Evolutionary conservation across 2,888 invertebrate genomes (phyloP).

Genomic region (Tenthredo scrophulariae): DNA sequence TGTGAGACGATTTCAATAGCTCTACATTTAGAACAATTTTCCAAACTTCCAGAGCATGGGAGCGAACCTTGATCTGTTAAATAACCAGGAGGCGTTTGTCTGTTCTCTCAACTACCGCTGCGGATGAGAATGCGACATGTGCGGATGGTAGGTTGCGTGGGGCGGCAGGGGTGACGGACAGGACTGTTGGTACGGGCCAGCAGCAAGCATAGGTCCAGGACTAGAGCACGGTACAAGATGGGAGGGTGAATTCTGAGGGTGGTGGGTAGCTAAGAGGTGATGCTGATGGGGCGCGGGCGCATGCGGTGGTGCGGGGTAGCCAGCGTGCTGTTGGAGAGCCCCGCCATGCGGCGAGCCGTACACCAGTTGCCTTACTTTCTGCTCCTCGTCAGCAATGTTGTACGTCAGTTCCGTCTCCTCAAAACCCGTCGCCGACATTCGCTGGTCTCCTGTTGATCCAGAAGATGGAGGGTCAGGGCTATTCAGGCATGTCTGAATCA

Average conservation of each 20-base stretch:
- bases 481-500: slow-evolving; percentile 99
- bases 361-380: slow-evolving; percentile 98
- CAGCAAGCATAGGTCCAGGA: slow-evolving; percentile 87
- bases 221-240: slow-evolving; percentile 82
- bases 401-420: slow-evolving; percentile 99
- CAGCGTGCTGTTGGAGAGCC: slow-evolving; percentile 80
- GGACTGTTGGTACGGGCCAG: slow-evolving; percentile 80
- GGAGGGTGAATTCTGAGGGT: slow-evolving; percentile 79
- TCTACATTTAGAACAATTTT: neutral
- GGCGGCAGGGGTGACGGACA: slow-evolving; percentile 88
- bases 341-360: slow-evolving; percentile 87
- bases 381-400: slow-evolving; percentile 96
- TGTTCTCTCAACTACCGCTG: slow-evolving; percentile 85
- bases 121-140: slow-evolving; percentile 87
- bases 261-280: slow-evolving; percentile 84
- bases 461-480: slow-evolving; percentile 93
- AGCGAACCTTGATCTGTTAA: slow-evolving; percentile 64
- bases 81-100: slow-evolving; percentile 59
- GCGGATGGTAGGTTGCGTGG: slow-evolving; percentile 81
- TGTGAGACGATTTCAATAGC: neutral
- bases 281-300: slow-evolving; percentile 82
- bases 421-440: slow-evolving; percentile 99
- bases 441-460: slow-evolving; percentile 88
- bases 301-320: slow-evolving; percentile 78
- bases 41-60: slow-evolving; percentile 15